These are phyloP conservation scores for Reticulitermes speratus DNA, from an alignment of 1,140 invertebrate genomes.

Conservation along the genomic window DNA sequence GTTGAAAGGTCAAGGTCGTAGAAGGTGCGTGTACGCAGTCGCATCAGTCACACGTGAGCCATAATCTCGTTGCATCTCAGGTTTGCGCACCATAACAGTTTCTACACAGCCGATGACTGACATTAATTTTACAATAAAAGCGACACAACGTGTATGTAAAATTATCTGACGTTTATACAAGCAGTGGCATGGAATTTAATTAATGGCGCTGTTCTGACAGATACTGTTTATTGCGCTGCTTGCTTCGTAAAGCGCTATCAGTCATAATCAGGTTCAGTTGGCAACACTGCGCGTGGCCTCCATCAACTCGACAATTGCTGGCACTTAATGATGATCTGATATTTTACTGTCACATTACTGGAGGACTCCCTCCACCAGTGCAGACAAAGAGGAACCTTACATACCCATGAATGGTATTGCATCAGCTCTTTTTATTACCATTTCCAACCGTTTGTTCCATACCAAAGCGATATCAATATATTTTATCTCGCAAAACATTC, in stretches of 20 bases:
- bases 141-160: neutral
- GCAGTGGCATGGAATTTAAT: neutral
- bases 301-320: conserved; percentile 10
- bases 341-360: neutral
- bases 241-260: neutral
- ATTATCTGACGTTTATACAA: neutral
- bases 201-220: neutral
- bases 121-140: neutral
- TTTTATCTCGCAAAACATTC: conserved; percentile 2
- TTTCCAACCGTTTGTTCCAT: neutral
- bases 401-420: neutral
- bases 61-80: too few species aligned
- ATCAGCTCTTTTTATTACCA: neutral
- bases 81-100: neutral
- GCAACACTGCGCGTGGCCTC: conserved; percentile 14
- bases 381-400: neutral
- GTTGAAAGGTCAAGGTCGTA: too few species aligned
- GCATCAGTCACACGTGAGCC: too few species aligned
- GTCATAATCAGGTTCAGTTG: conserved; percentile 5
- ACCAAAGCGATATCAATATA: conserved; percentile 4
- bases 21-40: too few species aligned
- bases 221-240: neutral
- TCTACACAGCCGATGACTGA: neutral
- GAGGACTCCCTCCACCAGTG: neutral
- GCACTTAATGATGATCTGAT: neutral